Evolutionary conservation across 2,797 vertebrate species (phyloP), one percentile per base, ranked within the genome.

Genomic region (Mionectes olivaceus): DNA sequence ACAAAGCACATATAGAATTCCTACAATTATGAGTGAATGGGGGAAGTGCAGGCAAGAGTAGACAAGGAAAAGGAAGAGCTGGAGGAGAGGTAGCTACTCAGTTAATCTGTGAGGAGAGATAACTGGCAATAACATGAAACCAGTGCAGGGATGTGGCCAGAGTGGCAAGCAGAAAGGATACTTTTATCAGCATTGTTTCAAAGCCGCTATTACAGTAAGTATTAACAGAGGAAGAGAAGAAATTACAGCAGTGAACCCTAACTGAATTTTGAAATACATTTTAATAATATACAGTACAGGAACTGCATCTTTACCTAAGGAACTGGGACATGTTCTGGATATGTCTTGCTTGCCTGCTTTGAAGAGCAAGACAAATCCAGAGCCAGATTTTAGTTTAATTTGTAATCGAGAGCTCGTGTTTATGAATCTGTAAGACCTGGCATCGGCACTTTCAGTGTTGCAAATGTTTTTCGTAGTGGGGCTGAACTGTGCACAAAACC

Each of bases 171-270:
- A 81, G 83, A 90, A 90, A 67, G 63, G 65, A 90, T 84, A 76
- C 47, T 90, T 93, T 73, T 88, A 91, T 87, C 83, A 74, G 63
- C 80, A n/a, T 59, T 92, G 76, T 93, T 93, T 95, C 80, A 88
- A 89, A 83, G 16, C 73, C 79, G 41, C 85, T 91, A 6, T 65
- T 86, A 63, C 69, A 81, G 92, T 96, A 86, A 95, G 93, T 96
- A 94, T 71, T 75, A 37, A 76, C 90, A 63, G 59, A 86, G 57
- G n/a, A 76, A 73, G 67, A 90, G 46, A 59, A 89, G 27, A 13
- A 76, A 67, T 77, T 76, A 32, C 19, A 41, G 39, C 35, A 56
- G 55, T 4, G 6, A 91, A 75, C 25, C 1, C 11, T 89, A 89
- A 49, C 0, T 87, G 56, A 91, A 65, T 88, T 91, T 87, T 71